Conservation (phyloP, 2,888 invertebrate species). For the Acleris cristana region DNA sequence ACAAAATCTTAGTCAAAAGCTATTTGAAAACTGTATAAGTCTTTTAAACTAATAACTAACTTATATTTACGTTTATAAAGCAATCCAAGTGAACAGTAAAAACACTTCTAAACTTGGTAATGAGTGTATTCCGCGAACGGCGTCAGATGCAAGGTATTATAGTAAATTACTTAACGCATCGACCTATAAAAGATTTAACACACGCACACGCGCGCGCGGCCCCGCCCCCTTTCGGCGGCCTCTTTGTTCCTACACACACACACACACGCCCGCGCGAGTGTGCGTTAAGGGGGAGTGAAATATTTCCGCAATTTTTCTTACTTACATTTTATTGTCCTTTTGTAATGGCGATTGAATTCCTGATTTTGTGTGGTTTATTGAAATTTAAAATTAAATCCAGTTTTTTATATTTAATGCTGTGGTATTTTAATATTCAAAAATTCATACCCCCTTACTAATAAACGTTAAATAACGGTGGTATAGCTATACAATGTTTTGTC, state of each 20-base stretch:
- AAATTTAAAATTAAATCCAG: neutral
- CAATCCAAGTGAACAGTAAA: constrained; percentile 20
- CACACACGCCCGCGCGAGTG: constrained; percentile 62
- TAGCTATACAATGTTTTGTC: too few relatives aligned
- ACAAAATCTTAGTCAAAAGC: too few relatives aligned
- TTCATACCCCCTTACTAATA: too few relatives aligned
- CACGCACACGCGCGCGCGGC: constrained; percentile 50
- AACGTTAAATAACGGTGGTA: too few relatives aligned
- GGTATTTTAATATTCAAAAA: too few relatives aligned
- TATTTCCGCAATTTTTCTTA: constrained; percentile 70
- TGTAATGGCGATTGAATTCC: constrained; percentile 52
- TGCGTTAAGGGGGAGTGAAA: constrained; percentile 64
- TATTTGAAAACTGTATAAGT: too few relatives aligned
- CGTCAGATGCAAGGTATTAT: constrained; percentile 78
- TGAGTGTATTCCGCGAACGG: constrained; percentile 43
- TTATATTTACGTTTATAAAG: neutral
- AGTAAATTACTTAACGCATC: constrained; percentile 82
- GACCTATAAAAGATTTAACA: constrained; percentile 82
- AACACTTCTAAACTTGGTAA: constrained; percentile 35
- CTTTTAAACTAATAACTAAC: too few relatives aligned
- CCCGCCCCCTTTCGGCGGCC: constrained; percentile 60
- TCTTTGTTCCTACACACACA: constrained; percentile 67
- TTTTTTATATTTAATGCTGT: too few relatives aligned
- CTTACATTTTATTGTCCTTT: constrained; percentile 65
- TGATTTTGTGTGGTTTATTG: constrained; percentile 15